Base-by-base conservation (phyloP, 1,140 invertebrate genomes). In the Heliothis virescens region DNA sequence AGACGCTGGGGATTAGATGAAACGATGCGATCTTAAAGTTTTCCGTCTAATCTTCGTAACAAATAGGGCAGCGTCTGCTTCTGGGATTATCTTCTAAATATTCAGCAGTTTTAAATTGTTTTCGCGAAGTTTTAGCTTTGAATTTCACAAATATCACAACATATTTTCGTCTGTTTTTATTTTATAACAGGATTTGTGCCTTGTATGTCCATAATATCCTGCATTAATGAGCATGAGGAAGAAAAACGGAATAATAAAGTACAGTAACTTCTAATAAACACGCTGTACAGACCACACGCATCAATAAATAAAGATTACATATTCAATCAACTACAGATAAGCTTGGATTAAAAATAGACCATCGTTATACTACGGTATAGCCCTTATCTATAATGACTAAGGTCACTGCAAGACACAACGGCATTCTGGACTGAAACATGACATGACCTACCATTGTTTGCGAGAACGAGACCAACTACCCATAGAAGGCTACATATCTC, bases 1-100 rank as follows among this genome's bases (percentile, higher is more conserved):
- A 60, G 55, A 74, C 71, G 52, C 72, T n/a, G 15, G 57, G 55
- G 72, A 74, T 74, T 60, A 74, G 21, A 74, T n/a, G 41, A 34
- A 55, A 60, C 18, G 55, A 71, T 21, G 60, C 55, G 53, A 34
- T 74, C 29, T 59, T 59, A 74, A 48, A 60, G 53, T 73, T 62
- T 48, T 21, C 34, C 26, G 29, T 48, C 72, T 60, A 47, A 48
- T 74, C 41, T 60, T 48, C 60, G 21, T 74, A 21, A 48, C 53
- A 74, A 57, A 60, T 59, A 60, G 18, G 63, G 15, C 11, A 74
- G n/a, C 29, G 72, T 74, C 72, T 74, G 57, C 34, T 18, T 21
- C 21, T 59, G 34, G 55, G 72, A 74, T 74, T 74, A 48, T 65
- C 60, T 34, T 12, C 13, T 18, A 52, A 71, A 21, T 53, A 29